Evolutionary conservation across 2,888 invertebrate genomes (phyloP).

Genomic region (Entomobrya proxima): DNA sequence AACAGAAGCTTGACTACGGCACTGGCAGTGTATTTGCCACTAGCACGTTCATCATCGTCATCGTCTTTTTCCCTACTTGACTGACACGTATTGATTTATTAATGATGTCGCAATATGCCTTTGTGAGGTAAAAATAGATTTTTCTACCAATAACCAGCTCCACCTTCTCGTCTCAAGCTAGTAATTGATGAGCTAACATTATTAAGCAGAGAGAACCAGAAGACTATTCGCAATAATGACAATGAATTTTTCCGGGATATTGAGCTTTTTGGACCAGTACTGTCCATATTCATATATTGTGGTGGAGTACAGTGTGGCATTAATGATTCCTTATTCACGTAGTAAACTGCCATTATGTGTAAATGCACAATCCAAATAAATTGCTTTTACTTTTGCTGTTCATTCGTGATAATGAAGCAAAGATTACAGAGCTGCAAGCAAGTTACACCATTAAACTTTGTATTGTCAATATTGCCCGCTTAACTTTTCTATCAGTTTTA

Average conservation of each 20-base stretch:
- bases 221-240: neutral
- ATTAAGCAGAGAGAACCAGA: neutral
- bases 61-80: constrained; percentile 19
- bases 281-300: too few relatives aligned
- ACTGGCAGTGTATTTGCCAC: neutral
- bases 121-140: constrained; percentile 52
- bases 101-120: constrained; percentile 55
- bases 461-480: too few relatives aligned
- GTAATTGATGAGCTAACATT: constrained; percentile 48
- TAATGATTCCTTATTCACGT: too few relatives aligned
- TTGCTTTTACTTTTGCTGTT: too few relatives aligned
- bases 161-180: constrained; percentile 42
- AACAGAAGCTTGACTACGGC: neutral
- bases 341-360: too few relatives aligned
- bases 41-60: constrained; percentile 2
- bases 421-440: too few relatives aligned
- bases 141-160: constrained; percentile 21
- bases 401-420: too few relatives aligned
- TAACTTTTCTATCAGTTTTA: too few relatives aligned
- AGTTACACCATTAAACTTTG: too few relatives aligned
- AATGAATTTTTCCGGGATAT: neutral
- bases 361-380: too few relatives aligned
- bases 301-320: too few relatives aligned
- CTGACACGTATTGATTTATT: constrained; percentile 62
- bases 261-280: neutral